These are phyloP conservation scores for Xiphias gladius DNA, from an alignment of 2,113 vertebrate species.

Conservation along the genomic window DNA sequence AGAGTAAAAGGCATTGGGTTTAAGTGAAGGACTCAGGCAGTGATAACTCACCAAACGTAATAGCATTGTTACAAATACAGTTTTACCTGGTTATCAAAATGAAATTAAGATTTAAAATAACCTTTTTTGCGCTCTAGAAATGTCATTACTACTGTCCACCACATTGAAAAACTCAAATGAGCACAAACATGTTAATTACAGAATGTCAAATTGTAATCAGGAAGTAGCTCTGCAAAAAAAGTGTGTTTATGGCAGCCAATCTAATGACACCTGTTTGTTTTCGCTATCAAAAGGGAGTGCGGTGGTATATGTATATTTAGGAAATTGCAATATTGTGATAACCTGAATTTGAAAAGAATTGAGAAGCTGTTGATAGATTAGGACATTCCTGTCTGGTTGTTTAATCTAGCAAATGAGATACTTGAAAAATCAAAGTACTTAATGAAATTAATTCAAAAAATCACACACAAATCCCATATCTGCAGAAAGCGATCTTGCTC, in stretches of 20 bases:
- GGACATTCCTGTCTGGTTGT: too few relatives aligned
- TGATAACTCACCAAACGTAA: neutral
- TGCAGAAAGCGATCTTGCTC: neutral
- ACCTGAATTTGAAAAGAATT: neutral
- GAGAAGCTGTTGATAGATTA: neutral
- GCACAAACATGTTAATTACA: neutral
- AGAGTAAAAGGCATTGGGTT: constrained; percentile 17
- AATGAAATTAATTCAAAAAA: too few relatives aligned
- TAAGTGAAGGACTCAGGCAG: neutral
- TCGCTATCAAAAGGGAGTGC: neutral
- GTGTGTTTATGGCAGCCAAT: neutral
- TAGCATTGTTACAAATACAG: neutral
- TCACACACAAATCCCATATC: neutral
- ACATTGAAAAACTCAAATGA: neutral
- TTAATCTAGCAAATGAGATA: neutral
- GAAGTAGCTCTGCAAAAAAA: neutral
- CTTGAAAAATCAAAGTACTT: neutral
- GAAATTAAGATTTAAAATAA: neutral
- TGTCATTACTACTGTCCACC: neutral
- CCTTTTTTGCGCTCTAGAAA: neutral
- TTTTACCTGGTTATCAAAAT: neutral
- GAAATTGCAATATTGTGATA: neutral
- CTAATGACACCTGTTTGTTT: neutral
- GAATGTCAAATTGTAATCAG: neutral
- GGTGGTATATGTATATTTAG: neutral